Evolutionary conservation across 2,797 vertebrate species (phyloP).

Genomic region (Knipowitschia caucasica): DNA sequence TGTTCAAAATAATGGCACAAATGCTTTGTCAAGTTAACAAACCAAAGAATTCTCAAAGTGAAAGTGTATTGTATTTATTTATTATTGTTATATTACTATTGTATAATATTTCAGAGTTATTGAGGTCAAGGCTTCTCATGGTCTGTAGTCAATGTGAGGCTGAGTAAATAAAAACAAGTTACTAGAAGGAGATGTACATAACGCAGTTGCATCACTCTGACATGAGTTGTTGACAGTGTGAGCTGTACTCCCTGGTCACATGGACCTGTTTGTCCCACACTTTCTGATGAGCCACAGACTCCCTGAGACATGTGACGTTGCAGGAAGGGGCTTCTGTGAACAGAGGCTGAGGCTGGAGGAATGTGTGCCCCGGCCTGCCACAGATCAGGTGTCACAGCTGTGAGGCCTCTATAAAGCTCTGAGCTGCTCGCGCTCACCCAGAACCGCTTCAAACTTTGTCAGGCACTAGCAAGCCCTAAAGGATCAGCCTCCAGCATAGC

Average conservation of each 20-base stretch:
- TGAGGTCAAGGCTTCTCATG: too few relatives aligned
- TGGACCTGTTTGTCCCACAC: slow-evolving; percentile 62
- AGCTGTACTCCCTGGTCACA: slow-evolving; percentile 47
- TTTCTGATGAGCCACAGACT: slow-evolving; percentile 37
- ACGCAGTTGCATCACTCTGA: slow-evolving; percentile 36
- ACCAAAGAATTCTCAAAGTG: too few relatives aligned
- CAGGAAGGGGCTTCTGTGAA: slow-evolving; percentile 67
- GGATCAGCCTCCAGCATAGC: neutral
- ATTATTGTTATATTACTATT: too few relatives aligned
- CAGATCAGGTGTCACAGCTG: slow-evolving; percentile 67
- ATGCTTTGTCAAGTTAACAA: too few relatives aligned
- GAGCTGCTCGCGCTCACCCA: slow-evolving; percentile 46
- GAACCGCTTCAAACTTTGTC: slow-evolving; percentile 53
- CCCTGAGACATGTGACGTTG: slow-evolving; percentile 60
- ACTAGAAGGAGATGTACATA: slow-evolving; percentile 13
- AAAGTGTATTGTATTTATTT: too few relatives aligned
- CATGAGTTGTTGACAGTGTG: slow-evolving; percentile 51
- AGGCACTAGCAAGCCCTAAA: slow-evolving; percentile 14
- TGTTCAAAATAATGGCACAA: too few relatives aligned
- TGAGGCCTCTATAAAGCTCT: slow-evolving; percentile 71
- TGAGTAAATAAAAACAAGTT: slow-evolving; percentile 1
- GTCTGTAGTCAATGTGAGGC: neutral
- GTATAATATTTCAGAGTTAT: too few relatives aligned
- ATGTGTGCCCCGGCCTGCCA: slow-evolving; percentile 60
- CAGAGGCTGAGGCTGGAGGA: slow-evolving; percentile 66